Evolutionary conservation across 2,888 invertebrate genomes (phyloP).

Genomic region (Himalopsyche tibetana): DNA sequence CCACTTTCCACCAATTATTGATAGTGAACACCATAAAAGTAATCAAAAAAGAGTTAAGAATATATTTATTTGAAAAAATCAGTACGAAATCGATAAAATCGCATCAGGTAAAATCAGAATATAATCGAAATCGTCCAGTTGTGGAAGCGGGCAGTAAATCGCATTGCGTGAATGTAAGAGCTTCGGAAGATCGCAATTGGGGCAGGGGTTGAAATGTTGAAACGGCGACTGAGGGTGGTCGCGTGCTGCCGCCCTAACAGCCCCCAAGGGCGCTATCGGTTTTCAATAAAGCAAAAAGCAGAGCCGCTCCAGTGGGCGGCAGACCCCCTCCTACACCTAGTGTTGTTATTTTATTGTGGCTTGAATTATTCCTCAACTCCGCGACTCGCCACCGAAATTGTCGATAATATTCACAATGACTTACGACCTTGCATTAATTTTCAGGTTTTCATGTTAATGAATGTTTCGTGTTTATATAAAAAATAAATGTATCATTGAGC

Average conservation of each 20-base stretch:
- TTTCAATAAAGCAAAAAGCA: slow-evolving; percentile 66
- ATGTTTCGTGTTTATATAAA: no score
- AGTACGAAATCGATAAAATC: not conserved
- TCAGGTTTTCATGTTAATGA: no score
- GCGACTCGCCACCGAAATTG: not conserved
- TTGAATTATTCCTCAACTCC: slow-evolving; percentile 2
- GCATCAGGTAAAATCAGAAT: not conserved
- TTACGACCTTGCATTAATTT: not conserved
- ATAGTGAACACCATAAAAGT: no score
- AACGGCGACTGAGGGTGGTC: slow-evolving; percentile 46
- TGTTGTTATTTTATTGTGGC: slow-evolving; percentile 30
- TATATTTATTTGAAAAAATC: no score
- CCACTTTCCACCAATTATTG: no score
- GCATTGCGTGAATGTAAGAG: slow-evolving; percentile 22
- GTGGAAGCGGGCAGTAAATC: not conserved
- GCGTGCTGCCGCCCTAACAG: slow-evolving; percentile 61
- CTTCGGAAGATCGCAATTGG: slow-evolving; percentile 20
- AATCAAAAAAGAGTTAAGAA: no score
- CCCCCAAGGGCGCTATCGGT: slow-evolving; percentile 65
- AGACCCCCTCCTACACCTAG: not conserved
- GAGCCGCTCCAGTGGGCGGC: not conserved
- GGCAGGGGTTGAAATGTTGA: slow-evolving; percentile 19
- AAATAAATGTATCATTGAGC: no score
- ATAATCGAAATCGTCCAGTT: not conserved
- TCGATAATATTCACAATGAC: not conserved